These are phyloP conservation scores for Oxyura jamaicensis DNA, from an alignment of 2,113 vertebrate species.

Conservation along the genomic window DNA sequence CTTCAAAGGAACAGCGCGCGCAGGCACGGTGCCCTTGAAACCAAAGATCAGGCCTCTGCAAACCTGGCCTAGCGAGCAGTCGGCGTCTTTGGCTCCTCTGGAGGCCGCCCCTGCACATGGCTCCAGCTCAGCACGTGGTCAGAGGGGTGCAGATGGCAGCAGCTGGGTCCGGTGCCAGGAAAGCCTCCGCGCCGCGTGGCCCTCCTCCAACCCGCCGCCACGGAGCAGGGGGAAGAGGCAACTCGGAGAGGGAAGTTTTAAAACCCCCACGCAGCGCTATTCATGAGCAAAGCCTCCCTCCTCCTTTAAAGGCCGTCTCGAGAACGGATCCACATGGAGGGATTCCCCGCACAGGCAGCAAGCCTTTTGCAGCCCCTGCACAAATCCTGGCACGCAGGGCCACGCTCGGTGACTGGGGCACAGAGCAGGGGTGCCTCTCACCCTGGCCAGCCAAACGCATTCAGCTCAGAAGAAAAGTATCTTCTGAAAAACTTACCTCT, in stretches of 20 bases:
- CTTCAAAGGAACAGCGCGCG: background rate
- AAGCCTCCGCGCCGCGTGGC: conserved; percentile 47
- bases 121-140: conserved; percentile 62
- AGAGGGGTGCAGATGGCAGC: conserved; percentile 57
- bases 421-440: background rate
- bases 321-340: background rate
- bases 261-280: background rate
- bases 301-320: background rate
- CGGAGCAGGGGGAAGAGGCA: background rate
- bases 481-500: conserved; percentile 59
- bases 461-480: background rate
- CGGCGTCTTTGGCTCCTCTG: conserved; percentile 26
- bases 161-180: conserved; percentile 25
- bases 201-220: conserved; percentile 63
- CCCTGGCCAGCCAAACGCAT: background rate
- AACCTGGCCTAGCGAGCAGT: conserved; percentile 5
- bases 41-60: conserved; percentile 40
- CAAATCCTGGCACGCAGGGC: background rate
- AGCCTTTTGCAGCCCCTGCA: conserved; percentile 13
- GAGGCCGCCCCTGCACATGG: conserved; percentile 54
- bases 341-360: background rate
- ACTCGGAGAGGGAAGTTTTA: background rate
- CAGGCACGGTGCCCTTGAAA: conserved; percentile 38
- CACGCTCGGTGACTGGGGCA: background rate
- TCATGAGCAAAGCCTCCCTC: background rate